phyloP scores from a whole-genome alignment of 2,888 invertebrate species.

The Entomobrya proxima region DNA sequence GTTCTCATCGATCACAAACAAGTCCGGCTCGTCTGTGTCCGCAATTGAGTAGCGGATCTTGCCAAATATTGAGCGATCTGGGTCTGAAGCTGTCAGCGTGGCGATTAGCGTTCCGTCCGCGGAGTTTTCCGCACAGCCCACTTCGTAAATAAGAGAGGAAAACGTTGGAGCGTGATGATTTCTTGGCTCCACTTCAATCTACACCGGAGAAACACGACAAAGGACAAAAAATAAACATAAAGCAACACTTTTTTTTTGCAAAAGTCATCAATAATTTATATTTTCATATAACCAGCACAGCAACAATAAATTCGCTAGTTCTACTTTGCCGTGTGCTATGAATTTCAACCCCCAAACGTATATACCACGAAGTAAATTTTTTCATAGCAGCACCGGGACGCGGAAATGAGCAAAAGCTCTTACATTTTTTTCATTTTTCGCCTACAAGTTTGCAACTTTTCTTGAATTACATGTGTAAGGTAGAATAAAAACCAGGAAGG shows the following conservation, averaged over 20 bases:
- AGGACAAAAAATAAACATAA: not conserved
- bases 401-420: not conserved
- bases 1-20: slow-evolving; percentile 78
- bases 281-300: no score
- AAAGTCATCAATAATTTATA: no score
- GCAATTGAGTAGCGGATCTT: slow-evolving; percentile 86
- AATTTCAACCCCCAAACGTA: not conserved
- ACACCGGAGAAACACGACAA: not conserved
- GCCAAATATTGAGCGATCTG: slow-evolving; percentile 86
- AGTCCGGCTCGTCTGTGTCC: slow-evolving; percentile 76
- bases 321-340: not conserved
- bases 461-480: not conserved
- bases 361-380: not conserved
- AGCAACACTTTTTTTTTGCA: not conserved
- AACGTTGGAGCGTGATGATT: slow-evolving; percentile 90
- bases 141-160: slow-evolving; percentile 86
- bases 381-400: not conserved
- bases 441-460: no score
- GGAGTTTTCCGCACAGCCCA: slow-evolving; percentile 88
- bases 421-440: not conserved
- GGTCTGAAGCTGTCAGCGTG: slow-evolving; percentile 88
- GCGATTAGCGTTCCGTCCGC: slow-evolving; percentile 86
- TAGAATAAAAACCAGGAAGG: slow-evolving; percentile 29
- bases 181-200: slow-evolving; percentile 83
- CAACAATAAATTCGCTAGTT: no score